Evolutionary conservation across 2,888 invertebrate genomes (phyloP).

Genomic region (Chrysina gloriosa): DNA sequence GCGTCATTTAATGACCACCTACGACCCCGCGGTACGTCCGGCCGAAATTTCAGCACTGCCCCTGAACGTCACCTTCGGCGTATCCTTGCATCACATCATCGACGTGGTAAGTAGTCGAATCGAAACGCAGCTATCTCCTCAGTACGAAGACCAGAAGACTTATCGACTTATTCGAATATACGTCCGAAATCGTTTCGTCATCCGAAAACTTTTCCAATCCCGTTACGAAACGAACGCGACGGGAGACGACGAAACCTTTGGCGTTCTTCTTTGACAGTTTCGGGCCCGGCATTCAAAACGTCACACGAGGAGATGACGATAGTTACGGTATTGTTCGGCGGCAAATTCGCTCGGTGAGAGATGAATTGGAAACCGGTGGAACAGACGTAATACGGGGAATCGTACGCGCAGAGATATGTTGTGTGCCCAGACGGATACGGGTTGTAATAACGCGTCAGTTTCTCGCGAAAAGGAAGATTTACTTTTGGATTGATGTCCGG

Average conservation of each 20-base stretch:
- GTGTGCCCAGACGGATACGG: background rate
- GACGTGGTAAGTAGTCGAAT: slow-evolving; percentile 77
- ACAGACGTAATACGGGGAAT: background rate
- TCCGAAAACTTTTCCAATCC: slow-evolving; percentile 1
- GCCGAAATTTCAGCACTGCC: slow-evolving; percentile 82
- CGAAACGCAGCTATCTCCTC: slow-evolving; percentile 6
- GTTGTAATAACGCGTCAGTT: background rate
- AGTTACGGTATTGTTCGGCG: background rate
- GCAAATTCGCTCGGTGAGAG: background rate
- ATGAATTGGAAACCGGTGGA: slow-evolving; percentile 6
- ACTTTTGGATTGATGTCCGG: too few species aligned
- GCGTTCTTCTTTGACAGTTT: background rate
- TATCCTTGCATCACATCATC: slow-evolving; percentile 86
- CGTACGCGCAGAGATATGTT: background rate
- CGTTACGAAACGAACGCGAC: background rate
- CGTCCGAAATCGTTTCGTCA: background rate
- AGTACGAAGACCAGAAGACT: background rate
- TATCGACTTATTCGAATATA: background rate
- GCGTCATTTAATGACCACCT: slow-evolving; percentile 77
- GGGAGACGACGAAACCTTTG: background rate
- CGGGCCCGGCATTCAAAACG: background rate
- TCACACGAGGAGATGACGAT: background rate
- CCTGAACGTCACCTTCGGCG: slow-evolving; percentile 82
- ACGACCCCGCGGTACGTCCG: slow-evolving; percentile 83
- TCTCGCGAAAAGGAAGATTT: too few species aligned